Evolutionary conservation across 1,140 invertebrate genomes (phyloP), one percentile per base, ranked within the genome.

Genomic region (Carposina sasakii): DNA sequence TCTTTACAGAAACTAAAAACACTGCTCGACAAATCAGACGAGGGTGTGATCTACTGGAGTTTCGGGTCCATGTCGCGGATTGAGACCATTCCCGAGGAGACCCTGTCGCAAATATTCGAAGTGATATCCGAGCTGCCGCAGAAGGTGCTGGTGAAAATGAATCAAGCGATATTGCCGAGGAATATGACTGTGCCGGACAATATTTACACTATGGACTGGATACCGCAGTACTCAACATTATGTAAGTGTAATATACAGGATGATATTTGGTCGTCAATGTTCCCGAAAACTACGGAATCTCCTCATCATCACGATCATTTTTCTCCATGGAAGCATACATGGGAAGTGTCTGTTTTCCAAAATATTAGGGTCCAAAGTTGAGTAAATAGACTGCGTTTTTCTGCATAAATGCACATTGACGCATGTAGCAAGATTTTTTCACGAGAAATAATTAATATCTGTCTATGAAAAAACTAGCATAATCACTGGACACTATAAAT

Each of bases 11-110:
- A 90, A 46, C 63, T 90, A 43, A 81, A 90, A 60, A 64, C 77
- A 20, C 88, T 91, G 55, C 59, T 92, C 12, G 87, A 89, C 46
- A 76, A 84, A 22, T 86, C 89, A 0, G 60, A 72, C 10, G 67
- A 89, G 30, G 91, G 91, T 1, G 88, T 90, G 1, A 88, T 93
- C 24, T 90, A 90, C 54, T 92, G 92, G 71, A 90, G 88, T 28
- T 85, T 92, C 55, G 91, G 91, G 0, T 89, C 90, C 0, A 90
- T 89, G 75, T 79, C 90, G 0, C 82, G 88, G 44, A 87, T 87
- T 22, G 76, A 84, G 42, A 82, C 87, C 1, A 71, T 90, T 17
- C 86, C 87, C 0, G 55, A 53, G 1, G 67, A 85, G 1, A 86
- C 76, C 3, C 64, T 87, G 6, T 50, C 79, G 9, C 62, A 76